A percentile compares a stretch with the other conserved stretches of the same genome.
Evolutionary conservation across 2,888 invertebrate species (phyloP).

Genomic region (Exephanes ischioxanthus): DNA sequence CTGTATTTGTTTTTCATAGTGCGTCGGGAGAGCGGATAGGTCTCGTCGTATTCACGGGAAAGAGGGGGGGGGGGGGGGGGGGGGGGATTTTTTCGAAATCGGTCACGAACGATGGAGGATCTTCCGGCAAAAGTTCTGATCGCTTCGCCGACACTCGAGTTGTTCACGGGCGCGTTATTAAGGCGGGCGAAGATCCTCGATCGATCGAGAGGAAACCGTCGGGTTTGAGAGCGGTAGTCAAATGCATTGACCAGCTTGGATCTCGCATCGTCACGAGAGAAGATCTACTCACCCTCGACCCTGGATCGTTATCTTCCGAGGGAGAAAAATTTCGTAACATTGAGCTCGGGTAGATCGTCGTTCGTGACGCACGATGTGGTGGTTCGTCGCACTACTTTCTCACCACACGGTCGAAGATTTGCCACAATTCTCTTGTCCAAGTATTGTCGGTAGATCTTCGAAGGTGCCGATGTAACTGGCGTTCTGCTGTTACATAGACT

Average conservation of each 20-base stretch:
- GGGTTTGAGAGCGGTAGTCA: conserved; percentile 1
- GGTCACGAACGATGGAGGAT: conserved; percentile 25
- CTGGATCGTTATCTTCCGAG: neutral
- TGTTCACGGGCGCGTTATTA: neutral
- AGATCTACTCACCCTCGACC: conserved; percentile 2
- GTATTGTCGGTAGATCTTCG: conserved; percentile 24
- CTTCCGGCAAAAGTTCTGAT: neutral
- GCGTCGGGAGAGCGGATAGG: conserved; percentile 29
- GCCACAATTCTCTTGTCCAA: neutral
- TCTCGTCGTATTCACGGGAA: conserved; percentile 26
- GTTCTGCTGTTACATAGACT: neutral
- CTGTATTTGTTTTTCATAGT: conserved; percentile 24
- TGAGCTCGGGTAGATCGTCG: conserved; percentile 17
- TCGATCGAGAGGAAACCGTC: conserved; percentile 1
- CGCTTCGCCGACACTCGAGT: neutral
- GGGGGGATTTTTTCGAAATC: conserved; percentile 12
- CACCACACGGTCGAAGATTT: conserved; percentile 24
- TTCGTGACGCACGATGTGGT: conserved; percentile 23
- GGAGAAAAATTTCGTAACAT: neutral
- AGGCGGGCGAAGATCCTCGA: neutral
- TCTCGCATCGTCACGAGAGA: neutral
- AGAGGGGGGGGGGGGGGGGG: neutral
- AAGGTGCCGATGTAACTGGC: conserved; percentile 1
- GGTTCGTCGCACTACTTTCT: neutral
- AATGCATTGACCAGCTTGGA: neutral